Conservation (phyloP, 2,888 invertebrate genomes). For the Luperina testacea region DNA sequence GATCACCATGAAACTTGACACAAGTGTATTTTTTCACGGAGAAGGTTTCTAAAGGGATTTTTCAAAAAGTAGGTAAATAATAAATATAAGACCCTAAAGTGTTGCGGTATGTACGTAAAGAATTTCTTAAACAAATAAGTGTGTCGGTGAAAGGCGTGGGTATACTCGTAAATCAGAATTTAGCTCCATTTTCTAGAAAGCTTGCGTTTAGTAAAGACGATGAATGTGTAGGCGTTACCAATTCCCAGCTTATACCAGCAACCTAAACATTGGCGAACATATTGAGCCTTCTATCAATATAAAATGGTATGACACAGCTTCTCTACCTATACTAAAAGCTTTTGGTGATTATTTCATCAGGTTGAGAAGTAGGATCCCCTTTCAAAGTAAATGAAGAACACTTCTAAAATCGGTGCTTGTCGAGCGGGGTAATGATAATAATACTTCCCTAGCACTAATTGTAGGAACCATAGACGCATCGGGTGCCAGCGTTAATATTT, state of each 20-base stretch:
- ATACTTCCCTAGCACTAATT: neutral
- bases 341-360: neutral
- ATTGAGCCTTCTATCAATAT: neutral
- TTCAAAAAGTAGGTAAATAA: neutral
- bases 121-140: slow-evolving; percentile 9
- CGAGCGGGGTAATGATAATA: neutral
- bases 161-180: slow-evolving; percentile 23
- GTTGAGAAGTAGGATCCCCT: fast-evolving
- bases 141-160: neutral
- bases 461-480: too few species aligned
- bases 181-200: slow-evolving; percentile 22
- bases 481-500: neutral
- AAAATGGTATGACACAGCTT: neutral
- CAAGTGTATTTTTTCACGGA: neutral
- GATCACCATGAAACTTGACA: neutral
- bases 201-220: slow-evolving; percentile 22
- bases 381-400: neutral
- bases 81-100: neutral
- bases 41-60: neutral
- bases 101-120: neutral
- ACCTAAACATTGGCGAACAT: neutral
- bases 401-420: neutral
- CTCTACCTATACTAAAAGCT: neutral
- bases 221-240: slow-evolving; percentile 40
- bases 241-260: slow-evolving; percentile 2